Evolutionary conservation across 2,888 invertebrate species (phyloP), one percentile per base, ranked within the genome.

Genomic region (Apoda limacodes): DNA sequence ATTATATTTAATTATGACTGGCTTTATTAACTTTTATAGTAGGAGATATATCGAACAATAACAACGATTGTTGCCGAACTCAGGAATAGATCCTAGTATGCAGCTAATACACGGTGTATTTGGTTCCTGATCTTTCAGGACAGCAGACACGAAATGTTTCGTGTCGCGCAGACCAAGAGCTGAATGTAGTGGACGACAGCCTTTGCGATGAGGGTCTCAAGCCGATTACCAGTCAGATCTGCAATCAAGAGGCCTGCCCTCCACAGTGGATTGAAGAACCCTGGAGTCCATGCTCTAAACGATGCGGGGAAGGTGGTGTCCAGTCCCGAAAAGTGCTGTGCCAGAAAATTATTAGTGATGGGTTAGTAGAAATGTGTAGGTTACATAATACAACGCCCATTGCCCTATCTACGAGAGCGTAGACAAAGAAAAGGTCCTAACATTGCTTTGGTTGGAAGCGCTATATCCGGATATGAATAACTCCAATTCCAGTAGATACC

Each of bases 211-310:
- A 83, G 1, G 85, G 83, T 17, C 75, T 86, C 27, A 88, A 88
- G 66, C 97, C 96, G 0, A 72, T 80, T 1, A 82, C 83, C 22
- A 86, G 84, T 31, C 86, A 90, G 55, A 74, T 83, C 4, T 97
- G 96, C 59, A 89, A 87, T 45, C 82, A 83, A 3, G 84, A 88
- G 7, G 84, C 92, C 0, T 95, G 97, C 62, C 85, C 89, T 3
- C 86, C 95, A 1, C 83, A 83, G 55, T 97, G 96, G 96, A 83
- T 86, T 13, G 83, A 84, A 26, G 86, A 88, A 3, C 78, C 83
- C 1, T 97, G 97, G 96, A 84, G 87, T 2, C 82, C 86, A 21
- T 97, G 97, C 65, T 89, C 90, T 22, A 87, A 87, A 41, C 85
- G 87, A 2, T 97, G 96, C 57, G 95, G 95, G 4, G 81, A 85